Evolutionary conservation across 1,140 invertebrate genomes (phyloP).

Genomic region (Hydropsyche tenuis): DNA sequence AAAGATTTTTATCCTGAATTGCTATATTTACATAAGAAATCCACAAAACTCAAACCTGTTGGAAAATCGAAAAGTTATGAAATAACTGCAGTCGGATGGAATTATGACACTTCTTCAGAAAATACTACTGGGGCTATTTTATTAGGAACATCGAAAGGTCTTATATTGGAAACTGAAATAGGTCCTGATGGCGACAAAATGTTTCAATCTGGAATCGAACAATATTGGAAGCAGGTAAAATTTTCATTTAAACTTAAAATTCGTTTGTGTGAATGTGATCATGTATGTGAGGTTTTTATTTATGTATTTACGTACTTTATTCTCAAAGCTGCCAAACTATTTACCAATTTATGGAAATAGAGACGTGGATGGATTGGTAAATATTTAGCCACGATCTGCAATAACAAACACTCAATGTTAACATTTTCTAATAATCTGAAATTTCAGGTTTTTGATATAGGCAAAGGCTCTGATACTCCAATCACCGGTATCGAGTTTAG

Average conservation of each 20-base stretch:
- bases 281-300: neutral
- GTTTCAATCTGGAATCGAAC: constrained; percentile 77
- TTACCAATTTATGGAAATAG: constrained; percentile 73
- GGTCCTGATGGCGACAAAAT: constrained; percentile 80
- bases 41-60: constrained; percentile 60
- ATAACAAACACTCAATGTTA: neutral
- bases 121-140: constrained; percentile 80
- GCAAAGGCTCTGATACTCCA: constrained; percentile 74
- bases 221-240: constrained; percentile 87
- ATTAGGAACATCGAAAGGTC: constrained; percentile 86
- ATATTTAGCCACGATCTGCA: constrained; percentile 32
- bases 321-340: constrained; percentile 74
- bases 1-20: constrained; percentile 74
- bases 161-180: constrained; percentile 92
- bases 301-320: constrained; percentile 48
- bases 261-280: neutral
- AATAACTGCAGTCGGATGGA: constrained; percentile 92
- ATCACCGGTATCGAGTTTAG: constrained; percentile 89
- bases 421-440: constrained; percentile 19
- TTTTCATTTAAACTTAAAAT: neutral
- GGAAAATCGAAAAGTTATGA: constrained; percentile 80
- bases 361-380: constrained; percentile 77
- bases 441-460: constrained; percentile 84
- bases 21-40: constrained; percentile 75
- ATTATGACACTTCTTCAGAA: constrained; percentile 76